Base-by-base conservation (phyloP, 2,888 invertebrate species). In the Tromatobia lineatoria region DNA sequence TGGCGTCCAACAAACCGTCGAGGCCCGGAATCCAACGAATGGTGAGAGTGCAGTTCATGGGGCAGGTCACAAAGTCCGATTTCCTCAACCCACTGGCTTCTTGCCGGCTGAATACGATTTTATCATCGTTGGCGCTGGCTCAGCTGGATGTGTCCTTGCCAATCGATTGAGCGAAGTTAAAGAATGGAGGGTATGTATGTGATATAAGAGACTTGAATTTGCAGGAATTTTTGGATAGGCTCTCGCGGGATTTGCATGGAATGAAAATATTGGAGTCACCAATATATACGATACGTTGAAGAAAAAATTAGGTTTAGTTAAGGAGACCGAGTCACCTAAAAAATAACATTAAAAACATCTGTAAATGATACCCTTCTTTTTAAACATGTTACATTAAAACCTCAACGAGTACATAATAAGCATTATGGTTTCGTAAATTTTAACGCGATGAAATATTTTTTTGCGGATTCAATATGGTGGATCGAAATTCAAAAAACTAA, bases 111-210 rank as follows among this genome's bases (percentile, higher is more conserved):
- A 91, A 20, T 95, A 94, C 81, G 95, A 95, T 87, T 96, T 94
- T 83, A 92, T 95, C 76, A 88, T 95, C 86, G 94, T 95, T 4
- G 95, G 95, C 0, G 95, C 94, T 8, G 95, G 95, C 0, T 95
- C 95, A 0, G 95, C 95, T 0, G 95, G 95, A 4, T 95, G 95
- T 8, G 94, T 95, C 3, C 88, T 95, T 13, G 95, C 95, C 0
- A 94, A 94, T 86, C 92, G 94, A 3, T 89, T 95, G 59, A 91
- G 91, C 42, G 93, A 94, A 84, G 86, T 89, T 34, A 76, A 75
- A 50, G 59, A 81, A 0, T 90, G 91, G 91, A 88, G 83, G 87
- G 91, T 91, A 84, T 18, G 64, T 81, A 74, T 69, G 20, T 57
- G 52, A 47, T 10, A 3, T 61, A 57, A 11, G 57, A 7, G 7